A percentile compares a stretch with the other conserved stretches of the same genome.
phyloP scores from a whole-genome alignment of 2,113 vertebrate species.

The Taxidea taxus region DNA sequence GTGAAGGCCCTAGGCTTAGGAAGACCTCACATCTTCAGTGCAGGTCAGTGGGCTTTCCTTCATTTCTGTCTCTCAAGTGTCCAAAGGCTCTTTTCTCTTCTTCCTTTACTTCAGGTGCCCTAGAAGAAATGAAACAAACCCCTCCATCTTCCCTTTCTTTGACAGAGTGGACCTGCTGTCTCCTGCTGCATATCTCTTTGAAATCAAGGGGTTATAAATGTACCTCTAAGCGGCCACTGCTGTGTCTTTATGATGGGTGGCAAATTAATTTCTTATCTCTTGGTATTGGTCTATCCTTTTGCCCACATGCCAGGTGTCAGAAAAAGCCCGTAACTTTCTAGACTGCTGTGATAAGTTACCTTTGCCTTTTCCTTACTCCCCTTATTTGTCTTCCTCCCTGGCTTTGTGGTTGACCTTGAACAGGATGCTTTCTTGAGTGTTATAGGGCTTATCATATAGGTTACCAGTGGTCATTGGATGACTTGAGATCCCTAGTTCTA shows the following conservation, averaged over 20 bases:
- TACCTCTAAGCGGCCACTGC: constrained; percentile 45
- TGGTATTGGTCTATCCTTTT: constrained; percentile 68
- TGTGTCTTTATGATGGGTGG: constrained; percentile 75
- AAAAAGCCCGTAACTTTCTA: constrained; percentile 71
- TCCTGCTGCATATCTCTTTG: not conserved
- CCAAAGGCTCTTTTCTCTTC: not conserved
- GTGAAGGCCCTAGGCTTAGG: not conserved
- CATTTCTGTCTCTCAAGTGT: not conserved
- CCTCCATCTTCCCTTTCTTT: not conserved
- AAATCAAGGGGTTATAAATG: constrained; percentile 74
- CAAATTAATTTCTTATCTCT: constrained; percentile 78
- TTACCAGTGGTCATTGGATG: not conserved
- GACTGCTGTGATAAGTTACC: constrained; percentile 52
- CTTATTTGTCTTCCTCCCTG: not conserved
- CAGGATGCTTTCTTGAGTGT: not conserved
- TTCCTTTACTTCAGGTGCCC: not conserved
- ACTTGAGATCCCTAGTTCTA: not conserved
- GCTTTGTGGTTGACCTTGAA: not conserved
- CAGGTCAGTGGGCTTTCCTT: not conserved
- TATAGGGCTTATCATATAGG: not conserved
- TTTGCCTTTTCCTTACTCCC: not conserved
- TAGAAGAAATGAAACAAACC: not conserved
- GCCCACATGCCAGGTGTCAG: constrained; percentile 11
- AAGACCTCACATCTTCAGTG: not conserved
- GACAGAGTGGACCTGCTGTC: not conserved